These are phyloP conservation scores for Apamea crenata DNA, from an alignment of 2,888 invertebrate genomes.

Conservation along the genomic window DNA sequence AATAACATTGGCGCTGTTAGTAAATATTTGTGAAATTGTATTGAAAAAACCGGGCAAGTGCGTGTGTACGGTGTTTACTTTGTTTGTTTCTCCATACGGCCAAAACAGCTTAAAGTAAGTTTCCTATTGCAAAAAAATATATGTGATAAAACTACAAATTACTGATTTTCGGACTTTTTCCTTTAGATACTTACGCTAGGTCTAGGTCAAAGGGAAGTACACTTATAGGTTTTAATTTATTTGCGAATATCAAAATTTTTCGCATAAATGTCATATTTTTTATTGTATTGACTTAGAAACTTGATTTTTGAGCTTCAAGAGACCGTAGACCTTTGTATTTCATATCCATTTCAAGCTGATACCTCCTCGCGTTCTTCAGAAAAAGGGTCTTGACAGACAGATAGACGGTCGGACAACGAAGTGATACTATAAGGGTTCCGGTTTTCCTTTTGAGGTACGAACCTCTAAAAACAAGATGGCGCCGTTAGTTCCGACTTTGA, in stretches of 20 bases:
- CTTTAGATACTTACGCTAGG: not conserved
- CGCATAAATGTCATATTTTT: not conserved
- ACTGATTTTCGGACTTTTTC: not conserved
- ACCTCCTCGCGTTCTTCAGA: not conserved
- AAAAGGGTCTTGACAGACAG: not conserved
- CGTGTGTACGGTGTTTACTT: not conserved
- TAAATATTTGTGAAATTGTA: not conserved
- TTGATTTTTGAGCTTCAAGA: not conserved
- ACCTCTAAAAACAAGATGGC: not conserved
- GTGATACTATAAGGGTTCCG: too few relatives aligned
- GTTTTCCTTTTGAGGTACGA: not conserved
- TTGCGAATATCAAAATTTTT: not conserved
- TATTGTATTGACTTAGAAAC: not conserved
- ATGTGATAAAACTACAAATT: not conserved
- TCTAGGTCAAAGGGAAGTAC: not conserved
- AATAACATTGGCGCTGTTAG: not conserved
- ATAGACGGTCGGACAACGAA: not conserved
- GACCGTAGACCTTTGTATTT: not conserved
- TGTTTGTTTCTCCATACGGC: not conserved
- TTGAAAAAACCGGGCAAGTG: not conserved
- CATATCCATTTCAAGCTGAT: not conserved
- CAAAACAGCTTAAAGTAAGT: not conserved
- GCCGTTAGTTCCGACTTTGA: not conserved
- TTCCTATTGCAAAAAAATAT: too few relatives aligned
- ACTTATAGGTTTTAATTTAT: not conserved